These are phyloP conservation scores for Plebejus anna DNA, from an alignment of 2,888 invertebrate species.

Conservation along the genomic window DNA sequence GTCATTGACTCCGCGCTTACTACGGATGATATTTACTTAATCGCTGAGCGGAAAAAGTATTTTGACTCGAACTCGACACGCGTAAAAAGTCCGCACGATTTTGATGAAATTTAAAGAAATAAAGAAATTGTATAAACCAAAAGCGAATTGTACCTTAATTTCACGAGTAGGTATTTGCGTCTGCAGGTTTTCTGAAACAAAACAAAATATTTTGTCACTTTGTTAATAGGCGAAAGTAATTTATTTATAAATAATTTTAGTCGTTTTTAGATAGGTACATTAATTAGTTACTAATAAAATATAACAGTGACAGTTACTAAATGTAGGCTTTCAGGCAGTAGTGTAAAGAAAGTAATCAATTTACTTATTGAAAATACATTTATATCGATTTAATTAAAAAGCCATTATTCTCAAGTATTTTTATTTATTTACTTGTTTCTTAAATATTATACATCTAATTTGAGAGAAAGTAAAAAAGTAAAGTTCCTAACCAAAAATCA, in stretches of 20 bases:
- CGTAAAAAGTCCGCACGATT: constrained; percentile 3
- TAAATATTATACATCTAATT: too few relatives aligned
- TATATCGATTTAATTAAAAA: too few relatives aligned
- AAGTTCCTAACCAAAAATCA: too few relatives aligned
- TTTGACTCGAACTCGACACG: not conserved
- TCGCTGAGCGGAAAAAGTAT: constrained; percentile 51
- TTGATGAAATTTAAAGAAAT: not conserved
- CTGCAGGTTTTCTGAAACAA: not conserved
- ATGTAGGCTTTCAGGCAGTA: not conserved
- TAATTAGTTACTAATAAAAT: not conserved
- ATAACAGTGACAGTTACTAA: not conserved
- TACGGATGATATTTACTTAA: constrained; percentile 68
- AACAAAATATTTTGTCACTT: not conserved
- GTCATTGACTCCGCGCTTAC: constrained; percentile 63
- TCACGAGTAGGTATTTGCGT: not conserved
- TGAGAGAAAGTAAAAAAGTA: too few relatives aligned
- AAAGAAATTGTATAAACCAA: not conserved
- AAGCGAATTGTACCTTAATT: not conserved
- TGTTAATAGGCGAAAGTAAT: not conserved
- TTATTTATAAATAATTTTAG: too few relatives aligned
- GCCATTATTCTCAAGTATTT: too few relatives aligned
- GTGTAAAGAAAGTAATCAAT: not conserved
- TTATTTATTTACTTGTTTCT: too few relatives aligned
- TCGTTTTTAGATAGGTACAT: too few relatives aligned
- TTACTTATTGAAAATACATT: not conserved